Conservation (phyloP, 2,888 invertebrate genomes). For the Eupelmus urozonus region DNA sequence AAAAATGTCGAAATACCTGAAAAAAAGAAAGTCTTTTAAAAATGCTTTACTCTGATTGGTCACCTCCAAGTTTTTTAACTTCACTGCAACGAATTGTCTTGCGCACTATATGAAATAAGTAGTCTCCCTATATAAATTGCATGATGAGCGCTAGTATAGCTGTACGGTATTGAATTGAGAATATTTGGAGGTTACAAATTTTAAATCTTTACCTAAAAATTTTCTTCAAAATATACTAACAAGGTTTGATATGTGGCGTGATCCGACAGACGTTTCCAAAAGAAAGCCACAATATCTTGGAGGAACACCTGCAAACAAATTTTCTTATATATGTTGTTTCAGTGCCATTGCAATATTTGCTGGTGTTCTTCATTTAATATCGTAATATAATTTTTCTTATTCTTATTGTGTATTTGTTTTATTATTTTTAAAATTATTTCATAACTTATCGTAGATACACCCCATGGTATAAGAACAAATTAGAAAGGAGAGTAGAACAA, state of each 20-base stretch:
- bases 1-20: no score
- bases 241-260: conserved; percentile 61
- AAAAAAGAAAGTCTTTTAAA: no score
- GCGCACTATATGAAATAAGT: no score
- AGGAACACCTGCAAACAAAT: conserved; percentile 66
- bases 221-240: background rate
- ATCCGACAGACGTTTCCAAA: conserved; percentile 61
- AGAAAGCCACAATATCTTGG: conserved; percentile 65
- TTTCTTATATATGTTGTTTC: background rate
- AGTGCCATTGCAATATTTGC: background rate
- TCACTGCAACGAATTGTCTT: no score
- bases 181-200: background rate
- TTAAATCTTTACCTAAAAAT: no score
- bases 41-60: no score
- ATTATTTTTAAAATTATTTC: background rate
- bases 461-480: conserved; percentile 17
- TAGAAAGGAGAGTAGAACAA: background rate
- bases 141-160: no score
- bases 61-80: no score
- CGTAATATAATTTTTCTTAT: conserved; percentile 29
- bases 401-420: background rate
- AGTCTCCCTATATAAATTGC: no score
- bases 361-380: background rate
- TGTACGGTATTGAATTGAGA: no score
- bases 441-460: conserved; percentile 11